Base-by-base conservation (phyloP, 2,888 invertebrate genomes). In the Agrotis clavis region DNA sequence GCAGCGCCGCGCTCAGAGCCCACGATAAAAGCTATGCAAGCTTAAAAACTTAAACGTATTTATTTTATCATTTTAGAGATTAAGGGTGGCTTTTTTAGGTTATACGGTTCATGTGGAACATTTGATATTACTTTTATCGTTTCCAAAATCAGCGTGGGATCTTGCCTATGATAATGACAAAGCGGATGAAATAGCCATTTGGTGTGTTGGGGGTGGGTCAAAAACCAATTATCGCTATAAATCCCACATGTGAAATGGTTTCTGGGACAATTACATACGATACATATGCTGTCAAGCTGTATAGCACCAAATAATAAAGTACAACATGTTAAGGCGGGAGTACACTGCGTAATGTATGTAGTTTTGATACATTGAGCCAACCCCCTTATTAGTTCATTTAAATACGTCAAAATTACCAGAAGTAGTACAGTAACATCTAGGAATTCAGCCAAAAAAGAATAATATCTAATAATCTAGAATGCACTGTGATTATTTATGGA, bases 121-220 rank as follows among this genome's bases (percentile, higher is more conserved):
- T 59, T 59, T 53, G 30, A 69, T 16, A 62, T 35, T 7, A 64
- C 19, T 30, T 78, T 56, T 77, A 77, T 77, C 57, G 48, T 62
- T 51, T 18, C 57, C 50, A 41, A 78, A 77, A 79, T 71, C 72
- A 79, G 71, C 72, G 82, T 79, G 78, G 82, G 82, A 79, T 78
- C 56, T 57, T 64, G 13, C 30, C 66, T 51, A 61, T 41, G 7
- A 50, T 68, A 81, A 82, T 82, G 63, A n/a, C 41, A 41, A 41
- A 41, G 41, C 41, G 60, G 67, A 60, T 71, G 51, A 67, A 82
- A 79, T 79, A n/a, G 66, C 21, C 48, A 9, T 59, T 53, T 51
- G 35, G 45, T 21, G n/a, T 48, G 54, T 76, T 41, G 41, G 48
- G 82, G 79, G 71, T 51, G 64, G 50, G 21, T 14, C 16, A 60